These are phyloP conservation scores for Lordiphosa mommai DNA, from an alignment of 1,140 invertebrate genomes.

Conservation along the genomic window DNA sequence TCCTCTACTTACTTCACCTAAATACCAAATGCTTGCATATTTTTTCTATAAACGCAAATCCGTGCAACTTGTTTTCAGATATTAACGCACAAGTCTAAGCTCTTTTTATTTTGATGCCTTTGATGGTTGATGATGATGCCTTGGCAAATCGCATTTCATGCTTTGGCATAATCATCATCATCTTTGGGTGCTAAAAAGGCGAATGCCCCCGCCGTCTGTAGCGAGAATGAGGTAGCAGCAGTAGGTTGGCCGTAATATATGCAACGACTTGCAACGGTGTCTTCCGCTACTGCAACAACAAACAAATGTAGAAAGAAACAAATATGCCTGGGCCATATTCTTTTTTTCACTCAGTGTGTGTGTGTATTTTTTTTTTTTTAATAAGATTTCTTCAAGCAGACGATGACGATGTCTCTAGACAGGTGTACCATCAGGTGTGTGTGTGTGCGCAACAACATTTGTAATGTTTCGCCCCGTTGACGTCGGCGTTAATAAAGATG, in stretches of 20 bases:
- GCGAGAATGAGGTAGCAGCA: not conserved
- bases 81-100: constrained; percentile 26
- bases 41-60: too few relatives aligned
- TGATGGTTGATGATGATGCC: constrained; percentile 46
- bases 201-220: constrained; percentile 46
- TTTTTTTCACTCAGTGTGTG: constrained; percentile 17
- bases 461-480: constrained; percentile 75
- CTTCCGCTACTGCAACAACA: constrained; percentile 64
- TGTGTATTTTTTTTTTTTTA: constrained; percentile 53
- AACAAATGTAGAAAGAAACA: constrained; percentile 40
- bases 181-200: constrained; percentile 67
- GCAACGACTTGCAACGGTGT: constrained; percentile 69
- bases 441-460: constrained; percentile 52
- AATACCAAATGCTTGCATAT: too few relatives aligned
- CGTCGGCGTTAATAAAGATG: constrained; percentile 73
- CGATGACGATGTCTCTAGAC: constrained; percentile 70
- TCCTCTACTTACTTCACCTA: too few relatives aligned
- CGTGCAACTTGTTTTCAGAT: constrained; percentile 39
- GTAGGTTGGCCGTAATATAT: constrained; percentile 57
- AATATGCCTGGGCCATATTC: constrained; percentile 49
- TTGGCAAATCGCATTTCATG: constrained; percentile 63
- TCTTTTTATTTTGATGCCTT: constrained; percentile 14
- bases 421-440: constrained; percentile 43
- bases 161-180: constrained; percentile 40
- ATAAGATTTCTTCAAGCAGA: constrained; percentile 73